Percentiles rank a stretch among this genome's conserved stretches.
Conservation (phyloP, 1,140 invertebrate genomes). For the Euwallacea fornicatus region DNA sequence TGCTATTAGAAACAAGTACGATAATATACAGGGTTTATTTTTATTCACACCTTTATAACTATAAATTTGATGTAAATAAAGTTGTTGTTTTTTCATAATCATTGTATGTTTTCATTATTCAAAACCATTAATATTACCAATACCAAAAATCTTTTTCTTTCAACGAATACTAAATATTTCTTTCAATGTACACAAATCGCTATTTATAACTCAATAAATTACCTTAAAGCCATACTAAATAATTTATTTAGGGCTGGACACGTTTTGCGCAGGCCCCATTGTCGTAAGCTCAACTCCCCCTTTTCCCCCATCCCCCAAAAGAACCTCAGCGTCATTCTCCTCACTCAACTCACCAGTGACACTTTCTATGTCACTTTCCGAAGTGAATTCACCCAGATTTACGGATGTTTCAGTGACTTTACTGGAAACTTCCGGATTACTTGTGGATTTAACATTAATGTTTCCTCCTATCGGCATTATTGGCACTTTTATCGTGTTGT, state of each 20-base stretch:
- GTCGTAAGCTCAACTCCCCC: conserved; percentile 14
- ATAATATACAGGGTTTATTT: too few relatives aligned
- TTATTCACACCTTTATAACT: too few relatives aligned
- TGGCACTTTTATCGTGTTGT: conserved; percentile 48
- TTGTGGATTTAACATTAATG: conserved; percentile 5
- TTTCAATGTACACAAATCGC: background rate
- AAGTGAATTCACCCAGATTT: background rate
- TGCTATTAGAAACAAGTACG: too few relatives aligned
- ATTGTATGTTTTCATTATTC: too few relatives aligned
- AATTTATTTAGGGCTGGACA: conserved; percentile 19
- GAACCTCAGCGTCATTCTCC: conserved; percentile 26
- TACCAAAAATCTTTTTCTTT: background rate
- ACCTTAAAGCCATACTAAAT: too few relatives aligned
- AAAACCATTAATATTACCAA: background rate
- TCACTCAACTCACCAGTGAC: conserved; percentile 18
- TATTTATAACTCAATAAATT: too few relatives aligned
- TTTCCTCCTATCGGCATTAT: conserved; percentile 15
- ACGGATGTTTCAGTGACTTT: conserved; percentile 3
- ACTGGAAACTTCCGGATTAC: background rate
- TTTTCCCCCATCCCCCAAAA: conserved; percentile 28
- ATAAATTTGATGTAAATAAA: too few relatives aligned
- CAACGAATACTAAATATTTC: background rate
- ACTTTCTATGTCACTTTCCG: conserved; percentile 14
- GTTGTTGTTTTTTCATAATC: too few relatives aligned
- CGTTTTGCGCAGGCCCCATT: conserved; percentile 2